Base-by-base conservation (phyloP, 2,797 vertebrate genomes). In the Cossypha niveicapilla region DNA sequence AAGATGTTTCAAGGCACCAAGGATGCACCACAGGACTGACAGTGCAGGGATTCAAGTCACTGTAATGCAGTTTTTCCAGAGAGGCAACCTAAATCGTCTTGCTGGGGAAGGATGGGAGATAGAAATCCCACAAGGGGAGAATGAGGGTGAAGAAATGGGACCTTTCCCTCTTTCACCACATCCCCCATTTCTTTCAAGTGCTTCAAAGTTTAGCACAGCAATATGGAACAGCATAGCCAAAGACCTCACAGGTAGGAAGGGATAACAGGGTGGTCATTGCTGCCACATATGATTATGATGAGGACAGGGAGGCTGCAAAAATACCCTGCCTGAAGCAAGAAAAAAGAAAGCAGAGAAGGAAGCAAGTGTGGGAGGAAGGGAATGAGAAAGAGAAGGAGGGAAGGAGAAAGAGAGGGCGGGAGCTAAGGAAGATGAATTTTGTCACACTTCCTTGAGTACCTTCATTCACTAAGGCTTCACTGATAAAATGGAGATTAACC, bases 81-180 rank as follows among this genome's bases (percentile, higher is more conserved):
- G 53, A 37, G 23, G 14, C 18, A 86, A 50, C 47, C 2, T 54
- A 18, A 37, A 32, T 9, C 0, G 0, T 21, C 10, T 41, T 67
- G 28, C 48, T 71, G 25, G 11, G 19, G 23, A 14, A 88, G 41
- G 18, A 37, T 37, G 28, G 12, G 60, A 85, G 25, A 21, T 13
- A 11, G 34, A 42, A 60, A 83, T 41, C 23, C 14, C 32, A 28
- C 19, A 34, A 61, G 30, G 7, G 5, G 5, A 19, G 6, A 54
- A 61, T 42, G 7, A 50, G 2, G 2, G 16, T 37, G 56, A 79
- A 74, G 65, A 48, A 58, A 67, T 15, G 48, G 77, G 18, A 60
- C 1, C 2, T 42, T 19, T 86, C 13, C 18, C 5, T 54, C 34
- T 82, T 48, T 34, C 2, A n/a, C 4, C 9, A 27, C 4, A 6